These are phyloP conservation scores for Odontomyia ornata DNA, from an alignment of 2,888 invertebrate genomes.

Conservation along the genomic window DNA sequence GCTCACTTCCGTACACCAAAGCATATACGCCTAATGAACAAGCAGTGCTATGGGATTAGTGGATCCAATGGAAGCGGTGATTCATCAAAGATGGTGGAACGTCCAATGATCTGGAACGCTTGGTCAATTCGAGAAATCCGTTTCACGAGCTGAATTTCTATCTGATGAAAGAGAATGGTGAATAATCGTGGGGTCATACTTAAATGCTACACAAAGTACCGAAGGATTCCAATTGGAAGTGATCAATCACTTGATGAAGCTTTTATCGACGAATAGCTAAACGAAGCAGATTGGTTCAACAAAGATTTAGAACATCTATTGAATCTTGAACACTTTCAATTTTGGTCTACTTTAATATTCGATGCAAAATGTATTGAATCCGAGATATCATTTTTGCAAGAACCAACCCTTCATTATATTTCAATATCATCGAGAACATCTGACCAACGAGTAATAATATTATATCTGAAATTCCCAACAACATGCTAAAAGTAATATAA, in stretches of 20 bases:
- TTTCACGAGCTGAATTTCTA: no score
- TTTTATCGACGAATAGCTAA: slow-evolving; percentile 74
- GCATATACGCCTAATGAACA: no score
- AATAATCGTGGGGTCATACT: slow-evolving; percentile 67
- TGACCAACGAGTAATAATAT: slow-evolving; percentile 64
- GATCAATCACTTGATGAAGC: slow-evolving; percentile 67
- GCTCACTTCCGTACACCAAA: no score
- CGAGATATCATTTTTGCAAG: slow-evolving; percentile 77
- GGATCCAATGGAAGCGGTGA: no score
- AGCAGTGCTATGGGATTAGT: no score
- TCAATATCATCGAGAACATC: slow-evolving; percentile 64
- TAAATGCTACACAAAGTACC: slow-evolving; percentile 69
- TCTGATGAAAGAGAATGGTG: no score
- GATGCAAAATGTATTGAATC: slow-evolving; percentile 71
- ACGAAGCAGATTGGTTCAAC: slow-evolving; percentile 69
- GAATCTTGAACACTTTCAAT: slow-evolving; percentile 73
- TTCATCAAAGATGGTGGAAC: no score
- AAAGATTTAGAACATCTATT: slow-evolving; percentile 77
- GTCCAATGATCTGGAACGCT: no score
- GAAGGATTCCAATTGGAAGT: slow-evolving; percentile 66
- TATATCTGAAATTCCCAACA: slow-evolving; percentile 71
- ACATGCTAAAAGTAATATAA: slow-evolving; percentile 77
- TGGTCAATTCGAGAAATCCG: no score
- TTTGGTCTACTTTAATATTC: slow-evolving; percentile 77
- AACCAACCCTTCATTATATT: slow-evolving; percentile 75